phyloP scores from a whole-genome alignment of 2,888 invertebrate species.

The Diabrotica balteata region DNA sequence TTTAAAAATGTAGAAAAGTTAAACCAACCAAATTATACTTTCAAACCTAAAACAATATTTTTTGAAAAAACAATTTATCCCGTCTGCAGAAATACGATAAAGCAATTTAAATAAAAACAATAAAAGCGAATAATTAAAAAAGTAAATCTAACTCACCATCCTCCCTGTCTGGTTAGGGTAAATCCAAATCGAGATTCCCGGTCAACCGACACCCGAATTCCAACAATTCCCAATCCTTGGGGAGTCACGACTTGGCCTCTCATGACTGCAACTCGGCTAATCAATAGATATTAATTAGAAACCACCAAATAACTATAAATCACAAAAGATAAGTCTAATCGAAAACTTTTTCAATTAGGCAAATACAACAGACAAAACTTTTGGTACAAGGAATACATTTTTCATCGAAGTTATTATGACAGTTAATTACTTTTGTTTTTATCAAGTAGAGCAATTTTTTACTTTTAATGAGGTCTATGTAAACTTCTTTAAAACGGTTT shows the following conservation, averaged over 20 bases:
- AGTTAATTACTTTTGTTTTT: too few relatives aligned
- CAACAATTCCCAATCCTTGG: conserved; percentile 94
- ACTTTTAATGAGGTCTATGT: too few relatives aligned
- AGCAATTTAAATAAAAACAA: too few relatives aligned
- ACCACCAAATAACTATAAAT: conserved; percentile 25
- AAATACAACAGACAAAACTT: conserved; percentile 19
- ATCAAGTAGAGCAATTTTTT: too few relatives aligned
- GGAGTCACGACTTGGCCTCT: conserved; percentile 95
- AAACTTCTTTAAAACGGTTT: too few relatives aligned
- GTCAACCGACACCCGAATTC: conserved; percentile 96
- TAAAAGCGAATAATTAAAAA: too few relatives aligned
- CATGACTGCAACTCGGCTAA: conserved; percentile 98
- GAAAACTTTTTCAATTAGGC: conserved; percentile 15
- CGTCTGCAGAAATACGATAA: too few relatives aligned
- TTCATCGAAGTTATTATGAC: background rate
- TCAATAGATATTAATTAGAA: conserved; percentile 39
- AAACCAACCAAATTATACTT: too few relatives aligned
- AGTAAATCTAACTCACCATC: conserved; percentile 78
- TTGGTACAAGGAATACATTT: conserved; percentile 7
- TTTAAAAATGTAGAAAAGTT: too few relatives aligned
- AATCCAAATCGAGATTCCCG: conserved; percentile 94
- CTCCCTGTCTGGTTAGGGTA: conserved; percentile 90
- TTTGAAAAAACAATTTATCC: too few relatives aligned
- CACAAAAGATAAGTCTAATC: conserved; percentile 1
- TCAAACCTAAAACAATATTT: too few relatives aligned